phyloP scores from a whole-genome alignment of 2,888 invertebrate genomes.

The Sminthurinus aureus region DNA sequence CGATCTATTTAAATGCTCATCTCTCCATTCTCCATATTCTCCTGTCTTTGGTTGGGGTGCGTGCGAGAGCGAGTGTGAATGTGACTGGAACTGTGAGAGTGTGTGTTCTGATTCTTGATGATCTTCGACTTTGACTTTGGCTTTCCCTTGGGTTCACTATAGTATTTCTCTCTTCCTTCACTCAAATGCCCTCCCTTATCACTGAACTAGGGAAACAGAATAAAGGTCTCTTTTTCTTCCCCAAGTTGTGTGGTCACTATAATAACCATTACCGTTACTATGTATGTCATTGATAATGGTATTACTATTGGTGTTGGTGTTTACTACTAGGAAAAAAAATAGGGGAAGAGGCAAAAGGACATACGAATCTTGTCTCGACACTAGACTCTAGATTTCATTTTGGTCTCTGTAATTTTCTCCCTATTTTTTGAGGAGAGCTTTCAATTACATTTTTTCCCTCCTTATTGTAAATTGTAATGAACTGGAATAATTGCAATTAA shows the following conservation, averaged over 20 bases:
- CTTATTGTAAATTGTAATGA: no score
- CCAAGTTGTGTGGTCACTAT: not conserved
- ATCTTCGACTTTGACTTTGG: slow-evolving; percentile 22
- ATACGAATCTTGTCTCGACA: no score
- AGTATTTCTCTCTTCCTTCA: slow-evolving; percentile 1
- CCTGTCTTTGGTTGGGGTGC: slow-evolving; percentile 18
- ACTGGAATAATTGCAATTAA: no score
- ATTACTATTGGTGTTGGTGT: no score
- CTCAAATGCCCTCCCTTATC: not conserved
- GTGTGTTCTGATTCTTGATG: slow-evolving; percentile 47
- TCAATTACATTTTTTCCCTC: no score
- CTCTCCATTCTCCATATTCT: slow-evolving; percentile 39
- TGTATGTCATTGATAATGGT: no score
- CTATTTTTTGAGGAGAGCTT: no score
- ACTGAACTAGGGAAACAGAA: not conserved
- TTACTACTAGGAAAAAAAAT: no score
- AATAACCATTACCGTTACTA: not conserved
- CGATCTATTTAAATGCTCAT: slow-evolving; percentile 57
- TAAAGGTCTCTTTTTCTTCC: not conserved
- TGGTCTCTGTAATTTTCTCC: no score
- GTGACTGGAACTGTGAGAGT: no score
- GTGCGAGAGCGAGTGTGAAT: slow-evolving; percentile 5
- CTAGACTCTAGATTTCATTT: no score
- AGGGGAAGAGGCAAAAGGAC: no score
- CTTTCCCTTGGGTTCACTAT: slow-evolving; percentile 22